Percentiles rank a stretch among this genome's conserved stretches.
These are phyloP conservation scores for Poliocrania exsul DNA, from an alignment of 2,797 vertebrate species.

Conservation along the genomic window DNA sequence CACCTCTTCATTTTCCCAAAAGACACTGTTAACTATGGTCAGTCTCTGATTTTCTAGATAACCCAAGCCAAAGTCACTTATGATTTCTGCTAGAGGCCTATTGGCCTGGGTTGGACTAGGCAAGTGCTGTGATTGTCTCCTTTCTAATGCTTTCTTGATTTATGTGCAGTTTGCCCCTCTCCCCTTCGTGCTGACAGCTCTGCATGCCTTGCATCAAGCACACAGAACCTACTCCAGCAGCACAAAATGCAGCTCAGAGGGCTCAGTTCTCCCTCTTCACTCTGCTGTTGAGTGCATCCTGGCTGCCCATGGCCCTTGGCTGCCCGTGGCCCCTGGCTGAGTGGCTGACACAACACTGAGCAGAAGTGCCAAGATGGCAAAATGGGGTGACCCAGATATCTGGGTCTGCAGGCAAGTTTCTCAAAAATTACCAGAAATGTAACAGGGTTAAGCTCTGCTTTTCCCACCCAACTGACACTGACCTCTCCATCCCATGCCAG, in stretches of 20 bases:
- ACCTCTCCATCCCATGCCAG: background rate
- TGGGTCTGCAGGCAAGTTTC: background rate
- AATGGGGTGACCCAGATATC: background rate
- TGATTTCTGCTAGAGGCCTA: background rate
- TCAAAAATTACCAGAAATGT: background rate
- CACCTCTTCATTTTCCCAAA: background rate
- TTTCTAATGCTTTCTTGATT: background rate
- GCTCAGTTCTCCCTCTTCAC: background rate
- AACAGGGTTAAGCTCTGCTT: background rate
- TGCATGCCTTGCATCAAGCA: background rate
- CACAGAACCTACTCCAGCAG: background rate
- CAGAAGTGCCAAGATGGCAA: background rate
- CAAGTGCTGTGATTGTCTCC: background rate
- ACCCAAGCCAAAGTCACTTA: background rate
- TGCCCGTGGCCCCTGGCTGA: background rate
- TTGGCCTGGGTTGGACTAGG: background rate
- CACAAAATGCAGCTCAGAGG: background rate
- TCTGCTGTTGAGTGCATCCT: background rate
- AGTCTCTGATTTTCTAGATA: background rate
- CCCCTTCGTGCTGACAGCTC: rapidly evolving
- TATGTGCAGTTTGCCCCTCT: background rate
- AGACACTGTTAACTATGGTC: background rate
- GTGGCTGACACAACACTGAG: background rate
- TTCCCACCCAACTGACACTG: background rate
- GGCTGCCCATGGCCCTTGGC: background rate